phyloP scores from a whole-genome alignment of 2,113 vertebrate species.

The Gadus chalcogrammus region DNA sequence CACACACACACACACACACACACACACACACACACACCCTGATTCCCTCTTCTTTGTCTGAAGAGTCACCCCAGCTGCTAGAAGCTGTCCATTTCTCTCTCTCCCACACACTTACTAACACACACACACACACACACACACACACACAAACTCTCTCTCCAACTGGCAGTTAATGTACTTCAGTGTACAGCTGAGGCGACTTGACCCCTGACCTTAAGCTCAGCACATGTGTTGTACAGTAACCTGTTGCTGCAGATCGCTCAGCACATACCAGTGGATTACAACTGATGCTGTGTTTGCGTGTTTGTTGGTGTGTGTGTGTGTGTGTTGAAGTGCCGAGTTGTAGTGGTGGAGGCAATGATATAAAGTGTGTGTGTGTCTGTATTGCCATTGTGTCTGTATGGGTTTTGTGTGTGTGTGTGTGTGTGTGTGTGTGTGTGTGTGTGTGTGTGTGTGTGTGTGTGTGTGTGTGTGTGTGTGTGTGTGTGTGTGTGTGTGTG shows the following conservation, averaged over 20 bases:
- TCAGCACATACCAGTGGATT: slow-evolving; percentile 49
- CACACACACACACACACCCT: slow-evolving; percentile 1
- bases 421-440: slow-evolving; percentile 1
- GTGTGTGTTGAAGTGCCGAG: neutral
- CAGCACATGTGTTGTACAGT: slow-evolving; percentile 41
- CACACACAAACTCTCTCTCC: too few relatives aligned
- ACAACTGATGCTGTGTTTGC: slow-evolving; percentile 28
- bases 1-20: slow-evolving; percentile 1
- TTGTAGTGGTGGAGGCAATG: neutral
- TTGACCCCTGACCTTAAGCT: slow-evolving; percentile 42
- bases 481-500: slow-evolving; percentile 1
- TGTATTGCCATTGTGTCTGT: neutral
- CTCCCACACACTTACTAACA: slow-evolving; percentile 18
- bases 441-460: slow-evolving; percentile 12
- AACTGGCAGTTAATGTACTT: slow-evolving; percentile 23
- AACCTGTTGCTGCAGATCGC: slow-evolving; percentile 53
- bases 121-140: slow-evolving; percentile 15
- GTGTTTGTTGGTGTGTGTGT: slow-evolving; percentile 21
- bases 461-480: slow-evolving; percentile 10
- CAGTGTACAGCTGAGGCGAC: slow-evolving; percentile 37
- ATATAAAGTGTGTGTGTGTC: neutral
- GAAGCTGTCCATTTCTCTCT: neutral
- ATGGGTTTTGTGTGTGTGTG: slow-evolving; percentile 7
- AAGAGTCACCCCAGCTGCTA: slow-evolving; percentile 35
- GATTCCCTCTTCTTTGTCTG: slow-evolving; percentile 4